Percentiles rank a stretch among this genome's conserved stretches.
phyloP scores from a whole-genome alignment of 2,888 invertebrate species.

The Protonemura montana region DNA sequence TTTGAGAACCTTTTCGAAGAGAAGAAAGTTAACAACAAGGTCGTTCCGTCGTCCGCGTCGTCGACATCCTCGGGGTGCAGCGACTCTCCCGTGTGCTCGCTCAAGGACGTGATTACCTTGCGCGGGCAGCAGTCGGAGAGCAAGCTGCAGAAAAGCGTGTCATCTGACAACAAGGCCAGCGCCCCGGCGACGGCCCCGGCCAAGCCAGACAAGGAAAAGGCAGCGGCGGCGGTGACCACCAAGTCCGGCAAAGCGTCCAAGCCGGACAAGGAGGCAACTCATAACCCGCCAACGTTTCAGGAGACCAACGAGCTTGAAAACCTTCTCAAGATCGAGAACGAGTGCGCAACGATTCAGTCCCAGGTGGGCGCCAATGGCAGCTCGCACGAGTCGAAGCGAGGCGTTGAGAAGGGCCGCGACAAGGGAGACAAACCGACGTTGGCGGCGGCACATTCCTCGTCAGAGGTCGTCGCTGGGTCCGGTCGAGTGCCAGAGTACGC shows the following conservation, averaged over 20 bases:
- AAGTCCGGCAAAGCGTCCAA: slow-evolving; percentile 19
- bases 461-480: slow-evolving; percentile 47
- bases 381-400: slow-evolving; percentile 23
- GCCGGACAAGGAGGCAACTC: slow-evolving; percentile 7
- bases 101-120: slow-evolving; percentile 70
- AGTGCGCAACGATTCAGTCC: slow-evolving; percentile 60
- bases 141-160: slow-evolving; percentile 52
- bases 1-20: slow-evolving; percentile 88
- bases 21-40: slow-evolving; percentile 67
- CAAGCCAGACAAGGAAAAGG: slow-evolving; percentile 30
- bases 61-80: slow-evolving; percentile 54
- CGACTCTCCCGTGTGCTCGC: slow-evolving; percentile 68
- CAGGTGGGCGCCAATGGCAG: slow-evolving; percentile 56
- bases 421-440: slow-evolving; percentile 52
- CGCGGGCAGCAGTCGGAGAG: slow-evolving; percentile 57
- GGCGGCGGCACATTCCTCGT: slow-evolving; percentile 57
- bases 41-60: slow-evolving; percentile 42
- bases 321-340: slow-evolving; percentile 62
- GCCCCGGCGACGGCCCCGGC: slow-evolving; percentile 12
- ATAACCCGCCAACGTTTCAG: slow-evolving; percentile 28
- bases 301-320: slow-evolving; percentile 57
- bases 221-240: slow-evolving; percentile 20
- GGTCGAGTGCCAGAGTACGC: slow-evolving; percentile 25
- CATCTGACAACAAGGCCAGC: slow-evolving; percentile 20
- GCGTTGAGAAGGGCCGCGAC: slow-evolving; percentile 51